Evolutionary conservation across 2,113 vertebrate genomes (phyloP), one percentile per base, ranked within the genome.

Genomic region (Romanogobio albipinnatus): DNA sequence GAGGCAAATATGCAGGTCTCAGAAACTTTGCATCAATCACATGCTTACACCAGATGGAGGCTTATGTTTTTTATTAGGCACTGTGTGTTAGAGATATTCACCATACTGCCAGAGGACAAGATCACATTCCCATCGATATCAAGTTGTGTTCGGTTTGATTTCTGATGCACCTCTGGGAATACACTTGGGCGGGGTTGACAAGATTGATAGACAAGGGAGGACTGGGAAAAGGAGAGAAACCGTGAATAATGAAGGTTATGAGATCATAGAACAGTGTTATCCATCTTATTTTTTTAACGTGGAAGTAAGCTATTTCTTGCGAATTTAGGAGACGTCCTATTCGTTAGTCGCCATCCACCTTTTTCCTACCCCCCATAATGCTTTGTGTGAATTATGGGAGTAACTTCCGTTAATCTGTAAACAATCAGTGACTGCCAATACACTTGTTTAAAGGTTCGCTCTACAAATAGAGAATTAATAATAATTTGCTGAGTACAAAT

Each of bases 1-100:
- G 61, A 75, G 76, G 10, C 58, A 51, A 51, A 47, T 49, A n/a
- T 59, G 39, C 26, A 58, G 47, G 39, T 70, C 19, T 81, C 26
- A 49, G 75, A 84, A 88, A 22, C 53, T 43, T 66, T 83, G 58
- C 81, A 83, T 68, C 76, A 74, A 68, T 75, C 74, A 59, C 71
- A 71, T 53, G 76, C 74, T 82, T 56, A 78, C 13, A 39, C 49
- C 61, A 86, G 74, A 78, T 71, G 74, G 45, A 45, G 53, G 59
- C 77, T 56, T 26, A 58, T 49, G 77, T 13, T 76, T 77, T 77
- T 77, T 62, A 76, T 76, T 79, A 26, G 29, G 76, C 13, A 9
- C 36, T n/a, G 56, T 43, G 56, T 78, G 10, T 61, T 61, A 61
- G 56, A 24, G 56, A 61, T 79, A 43, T 62, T 45, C 43, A 61